A percentile compares a stretch with the other conserved stretches of the same genome.
phyloP scores from a whole-genome alignment of 35 echinoderm and acorn worm genomes.

The Antedon bifida region DNA sequence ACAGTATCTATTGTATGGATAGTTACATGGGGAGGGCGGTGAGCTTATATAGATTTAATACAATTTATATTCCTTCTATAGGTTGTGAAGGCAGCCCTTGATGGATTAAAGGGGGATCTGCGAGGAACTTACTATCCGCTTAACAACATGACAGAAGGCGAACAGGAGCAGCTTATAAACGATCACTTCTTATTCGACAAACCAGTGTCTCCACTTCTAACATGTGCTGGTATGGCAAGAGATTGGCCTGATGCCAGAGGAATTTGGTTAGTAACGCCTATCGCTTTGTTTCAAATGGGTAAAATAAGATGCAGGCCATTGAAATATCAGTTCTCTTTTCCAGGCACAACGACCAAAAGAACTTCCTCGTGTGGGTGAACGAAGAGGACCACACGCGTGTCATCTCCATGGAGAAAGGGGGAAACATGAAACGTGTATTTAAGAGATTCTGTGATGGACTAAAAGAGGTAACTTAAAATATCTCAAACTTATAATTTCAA shows the following conservation, averaged over 20 bases:
- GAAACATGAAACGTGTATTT: constrained; percentile 85
- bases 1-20: no score
- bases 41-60: no score
- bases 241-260: constrained; percentile 95
- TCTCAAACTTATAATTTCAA: constrained; percentile 2
- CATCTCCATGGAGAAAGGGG: constrained; percentile 88
- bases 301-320: background rate
- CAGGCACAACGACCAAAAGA: constrained; percentile 94
- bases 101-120: background rate
- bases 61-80: background rate
- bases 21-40: no score
- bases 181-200: constrained; percentile 98
- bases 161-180: constrained; percentile 75
- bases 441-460: constrained; percentile 83
- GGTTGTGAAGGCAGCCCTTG: background rate
- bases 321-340: background rate
- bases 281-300: no score
- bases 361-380: constrained; percentile 95
- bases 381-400: constrained; percentile 92
- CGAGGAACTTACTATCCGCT: background rate
- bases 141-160: constrained; percentile 51
- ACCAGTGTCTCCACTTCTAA: constrained; percentile 76
- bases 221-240: constrained; percentile 66
- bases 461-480: constrained; percentile 55
- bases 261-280: constrained; percentile 23